A percentile compares a stretch with the other conserved stretches of the same genome.
Conservation (phyloP, 2,888 invertebrate species). For the Belgica antarctica region DNA sequence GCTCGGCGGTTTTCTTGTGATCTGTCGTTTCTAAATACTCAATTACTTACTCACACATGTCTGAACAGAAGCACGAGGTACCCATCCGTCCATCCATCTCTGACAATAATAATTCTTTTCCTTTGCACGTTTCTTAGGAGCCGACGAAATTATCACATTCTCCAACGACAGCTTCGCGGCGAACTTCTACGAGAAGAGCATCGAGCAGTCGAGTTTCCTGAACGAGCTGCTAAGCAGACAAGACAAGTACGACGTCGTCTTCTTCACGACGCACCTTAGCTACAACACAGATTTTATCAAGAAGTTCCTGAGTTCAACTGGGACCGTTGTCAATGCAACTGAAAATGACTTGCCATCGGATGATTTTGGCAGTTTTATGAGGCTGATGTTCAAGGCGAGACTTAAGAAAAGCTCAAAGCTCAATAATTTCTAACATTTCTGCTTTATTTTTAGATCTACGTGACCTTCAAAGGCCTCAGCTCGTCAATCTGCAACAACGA, state of each 20-base stretch:
- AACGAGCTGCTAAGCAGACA: conserved; percentile 50
- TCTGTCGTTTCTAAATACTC: too few relatives aligned
- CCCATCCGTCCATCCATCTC: background rate
- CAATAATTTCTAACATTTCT: background rate
- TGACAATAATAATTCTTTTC: background rate
- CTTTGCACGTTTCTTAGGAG: conserved; percentile 50
- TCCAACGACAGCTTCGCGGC: conserved; percentile 44
- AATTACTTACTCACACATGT: conserved; percentile 16
- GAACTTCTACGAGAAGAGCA: conserved; percentile 40
- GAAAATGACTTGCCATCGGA: conserved; percentile 58
- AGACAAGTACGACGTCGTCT: conserved; percentile 51
- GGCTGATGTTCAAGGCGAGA: conserved; percentile 54
- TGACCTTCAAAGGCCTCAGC: conserved; percentile 38
- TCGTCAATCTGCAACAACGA: conserved; percentile 14
- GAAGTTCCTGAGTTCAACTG: conserved; percentile 48
- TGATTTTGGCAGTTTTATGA: conserved; percentile 56
- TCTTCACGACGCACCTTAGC: conserved; percentile 48
- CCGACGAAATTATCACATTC: conserved; percentile 57
- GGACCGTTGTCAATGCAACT: conserved; percentile 55
- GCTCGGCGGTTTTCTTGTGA: background rate
- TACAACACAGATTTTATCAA: conserved; percentile 47
- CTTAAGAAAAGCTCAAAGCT: background rate
- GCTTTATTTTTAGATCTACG: conserved; percentile 41
- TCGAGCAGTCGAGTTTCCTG: conserved; percentile 45
- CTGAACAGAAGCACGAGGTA: conserved; percentile 29